Conservation (phyloP, 2,113 vertebrate species). For the Rattus rattus region DNA sequence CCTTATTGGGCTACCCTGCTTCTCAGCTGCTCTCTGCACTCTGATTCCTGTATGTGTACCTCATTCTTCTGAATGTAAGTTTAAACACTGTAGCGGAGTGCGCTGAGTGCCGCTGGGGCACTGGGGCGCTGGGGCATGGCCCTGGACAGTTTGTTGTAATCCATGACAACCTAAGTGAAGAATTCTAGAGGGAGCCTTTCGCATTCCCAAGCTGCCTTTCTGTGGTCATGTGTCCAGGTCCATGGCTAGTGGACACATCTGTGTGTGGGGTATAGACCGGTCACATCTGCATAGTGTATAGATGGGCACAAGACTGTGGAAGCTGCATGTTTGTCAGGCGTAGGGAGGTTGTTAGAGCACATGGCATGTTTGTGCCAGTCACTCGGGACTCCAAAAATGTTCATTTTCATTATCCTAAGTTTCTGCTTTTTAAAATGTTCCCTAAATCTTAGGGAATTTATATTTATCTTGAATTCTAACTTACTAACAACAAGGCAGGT, state of each 20-base stretch:
- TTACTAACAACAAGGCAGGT: not conserved
- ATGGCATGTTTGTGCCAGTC: not conserved
- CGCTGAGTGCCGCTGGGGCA: not conserved
- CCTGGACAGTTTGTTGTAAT: not conserved
- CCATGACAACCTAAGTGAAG: conserved; percentile 5
- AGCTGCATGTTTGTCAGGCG: not conserved
- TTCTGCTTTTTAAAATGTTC: not conserved
- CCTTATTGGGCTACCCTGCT: not conserved
- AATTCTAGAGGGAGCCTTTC: conserved; percentile 27
- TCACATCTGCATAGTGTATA: not conserved
- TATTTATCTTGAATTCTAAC: not conserved
- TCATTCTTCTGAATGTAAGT: not conserved
- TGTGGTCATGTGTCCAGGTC: not conserved
- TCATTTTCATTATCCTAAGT: not conserved
- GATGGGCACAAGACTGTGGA: not conserved
- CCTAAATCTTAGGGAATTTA: conserved; percentile 11
- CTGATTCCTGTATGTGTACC: conserved; percentile 23
- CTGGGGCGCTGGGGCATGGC: not conserved
- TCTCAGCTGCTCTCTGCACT: not conserved
- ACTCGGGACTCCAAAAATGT: not conserved
- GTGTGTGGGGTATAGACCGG: not conserved
- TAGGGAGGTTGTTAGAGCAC: not conserved
- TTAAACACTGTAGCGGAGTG: conserved; percentile 1
- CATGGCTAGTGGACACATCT: not conserved
- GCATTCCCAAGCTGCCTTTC: not conserved